These are phyloP conservation scores for Protodeltote pygarga DNA, from an alignment of 2,888 invertebrate genomes.

Conservation along the genomic window DNA sequence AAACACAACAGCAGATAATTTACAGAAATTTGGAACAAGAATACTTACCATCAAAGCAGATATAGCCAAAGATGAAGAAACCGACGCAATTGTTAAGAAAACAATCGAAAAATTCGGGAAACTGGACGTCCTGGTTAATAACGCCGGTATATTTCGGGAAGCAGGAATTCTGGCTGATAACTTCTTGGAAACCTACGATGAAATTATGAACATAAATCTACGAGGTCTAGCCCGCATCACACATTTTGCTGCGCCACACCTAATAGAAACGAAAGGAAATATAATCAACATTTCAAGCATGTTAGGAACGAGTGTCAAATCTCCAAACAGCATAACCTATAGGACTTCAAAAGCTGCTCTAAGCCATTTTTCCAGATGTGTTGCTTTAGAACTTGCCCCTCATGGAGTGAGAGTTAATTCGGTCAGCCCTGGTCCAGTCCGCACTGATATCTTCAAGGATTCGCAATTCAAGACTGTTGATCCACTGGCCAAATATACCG, in stretches of 20 bases:
- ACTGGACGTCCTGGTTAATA: conserved; percentile 59
- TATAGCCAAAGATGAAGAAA: conserved; percentile 51
- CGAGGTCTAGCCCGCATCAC: conserved; percentile 48
- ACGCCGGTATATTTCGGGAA: conserved; percentile 50
- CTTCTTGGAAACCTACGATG: conserved; percentile 45
- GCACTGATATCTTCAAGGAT: conserved; percentile 79
- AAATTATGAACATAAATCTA: conserved; percentile 49
- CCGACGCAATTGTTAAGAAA: conserved; percentile 42
- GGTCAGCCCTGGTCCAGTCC: conserved; percentile 52
- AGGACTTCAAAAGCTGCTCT: conserved; percentile 56
- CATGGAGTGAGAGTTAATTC: conserved; percentile 90
- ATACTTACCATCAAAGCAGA: conserved; percentile 53
- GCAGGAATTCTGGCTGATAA: conserved; percentile 28
- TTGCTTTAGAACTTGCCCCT: conserved; percentile 89
- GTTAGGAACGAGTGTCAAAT: conserved; percentile 76
- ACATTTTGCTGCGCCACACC: conserved; percentile 44
- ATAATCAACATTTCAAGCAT: conserved; percentile 57
- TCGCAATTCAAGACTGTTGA: not conserved
- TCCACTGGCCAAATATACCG: conserved; percentile 4
- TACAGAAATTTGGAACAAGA: conserved; percentile 37
- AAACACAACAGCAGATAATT: conserved; percentile 47
- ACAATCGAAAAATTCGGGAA: conserved; percentile 52
- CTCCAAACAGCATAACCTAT: conserved; percentile 82
- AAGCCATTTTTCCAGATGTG: conserved; percentile 53
- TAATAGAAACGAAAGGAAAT: conserved; percentile 55